Conservation (phyloP, 2,888 invertebrate genomes). For the Physocephala rufipes region DNA sequence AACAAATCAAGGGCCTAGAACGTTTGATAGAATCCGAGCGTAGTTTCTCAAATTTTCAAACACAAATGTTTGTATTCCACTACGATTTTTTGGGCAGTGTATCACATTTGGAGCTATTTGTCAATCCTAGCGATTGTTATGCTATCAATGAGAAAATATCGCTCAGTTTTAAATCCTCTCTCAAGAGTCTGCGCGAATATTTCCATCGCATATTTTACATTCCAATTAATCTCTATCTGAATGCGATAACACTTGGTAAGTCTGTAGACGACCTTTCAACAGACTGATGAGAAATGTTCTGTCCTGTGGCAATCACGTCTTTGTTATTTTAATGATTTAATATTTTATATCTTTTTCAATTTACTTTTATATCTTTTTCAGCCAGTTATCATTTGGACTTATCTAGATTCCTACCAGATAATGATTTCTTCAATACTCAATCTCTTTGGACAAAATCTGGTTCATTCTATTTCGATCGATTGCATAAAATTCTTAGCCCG, state of each 20-base stretch:
- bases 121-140: constrained; percentile 57
- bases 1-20: constrained; percentile 49
- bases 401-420: constrained; percentile 49
- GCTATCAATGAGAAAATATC: constrained; percentile 66
- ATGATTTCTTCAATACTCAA: constrained; percentile 47
- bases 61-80: constrained; percentile 48
- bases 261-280: too few relatives aligned
- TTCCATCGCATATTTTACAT: constrained; percentile 66
- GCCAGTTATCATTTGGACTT: constrained; percentile 57
- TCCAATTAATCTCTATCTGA: constrained; percentile 65
- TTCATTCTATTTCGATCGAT: constrained; percentile 50
- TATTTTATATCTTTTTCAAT: neutral
- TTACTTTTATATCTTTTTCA: constrained; percentile 28
- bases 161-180: constrained; percentile 66
- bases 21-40: constrained; percentile 49
- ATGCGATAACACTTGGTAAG: constrained; percentile 61
- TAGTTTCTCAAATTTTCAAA: constrained; percentile 7
- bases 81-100: constrained; percentile 61
- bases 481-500: constrained; percentile 46
- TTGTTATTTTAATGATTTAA: neutral
- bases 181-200: constrained; percentile 64
- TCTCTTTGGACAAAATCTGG: constrained; percentile 44
- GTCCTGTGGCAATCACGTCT: too few relatives aligned
- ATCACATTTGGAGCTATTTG: constrained; percentile 53
- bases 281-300: too few relatives aligned